Percentiles rank a stretch among this genome's conserved stretches.
Evolutionary conservation across 1,140 invertebrate genomes (phyloP).

Genomic region (Choristoneura fumiferana): DNA sequence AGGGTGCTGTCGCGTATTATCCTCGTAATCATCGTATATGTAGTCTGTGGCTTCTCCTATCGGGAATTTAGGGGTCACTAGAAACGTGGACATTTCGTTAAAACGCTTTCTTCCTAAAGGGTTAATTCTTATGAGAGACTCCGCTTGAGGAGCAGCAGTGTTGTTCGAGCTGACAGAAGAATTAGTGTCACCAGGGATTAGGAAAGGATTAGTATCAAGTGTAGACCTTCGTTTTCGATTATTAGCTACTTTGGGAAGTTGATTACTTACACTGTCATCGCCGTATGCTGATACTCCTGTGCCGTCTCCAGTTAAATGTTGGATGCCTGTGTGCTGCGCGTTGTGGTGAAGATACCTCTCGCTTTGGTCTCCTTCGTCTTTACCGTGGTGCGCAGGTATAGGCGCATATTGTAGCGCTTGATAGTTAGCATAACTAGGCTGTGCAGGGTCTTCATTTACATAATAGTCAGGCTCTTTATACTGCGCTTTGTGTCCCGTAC

Average conservation of each 20-base stretch:
- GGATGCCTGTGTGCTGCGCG: constrained; percentile 46
- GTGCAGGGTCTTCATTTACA: constrained; percentile 8
- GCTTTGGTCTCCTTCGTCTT: constrained; percentile 31
- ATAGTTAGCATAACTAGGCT: neutral
- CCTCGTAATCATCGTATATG: constrained; percentile 40
- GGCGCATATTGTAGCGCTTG: constrained; percentile 21
- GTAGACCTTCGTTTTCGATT: constrained; percentile 25
- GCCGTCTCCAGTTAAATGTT: constrained; percentile 60
- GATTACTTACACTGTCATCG: constrained; percentile 67
- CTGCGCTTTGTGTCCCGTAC: constrained; percentile 25
- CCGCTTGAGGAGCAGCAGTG: constrained; percentile 34
- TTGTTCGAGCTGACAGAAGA: constrained; percentile 5
- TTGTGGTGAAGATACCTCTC: constrained; percentile 52
- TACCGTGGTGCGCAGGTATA: neutral
- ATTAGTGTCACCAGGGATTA: constrained; percentile 25
- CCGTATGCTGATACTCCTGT: constrained; percentile 57
- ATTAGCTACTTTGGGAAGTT: neutral
- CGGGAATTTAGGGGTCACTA: constrained; percentile 44
- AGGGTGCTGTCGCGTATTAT: constrained; percentile 23
- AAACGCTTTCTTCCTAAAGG: constrained; percentile 20
- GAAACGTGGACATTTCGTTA: constrained; percentile 34
- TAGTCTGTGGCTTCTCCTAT: constrained; percentile 47
- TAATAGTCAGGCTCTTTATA: constrained; percentile 28
- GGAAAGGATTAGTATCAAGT: constrained; percentile 34
- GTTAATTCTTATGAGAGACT: constrained; percentile 40